Percentiles rank a stretch among this genome's conserved stretches.
phyloP scores from a whole-genome alignment of 2,888 invertebrate species.

The Stenodema calcarata region DNA sequence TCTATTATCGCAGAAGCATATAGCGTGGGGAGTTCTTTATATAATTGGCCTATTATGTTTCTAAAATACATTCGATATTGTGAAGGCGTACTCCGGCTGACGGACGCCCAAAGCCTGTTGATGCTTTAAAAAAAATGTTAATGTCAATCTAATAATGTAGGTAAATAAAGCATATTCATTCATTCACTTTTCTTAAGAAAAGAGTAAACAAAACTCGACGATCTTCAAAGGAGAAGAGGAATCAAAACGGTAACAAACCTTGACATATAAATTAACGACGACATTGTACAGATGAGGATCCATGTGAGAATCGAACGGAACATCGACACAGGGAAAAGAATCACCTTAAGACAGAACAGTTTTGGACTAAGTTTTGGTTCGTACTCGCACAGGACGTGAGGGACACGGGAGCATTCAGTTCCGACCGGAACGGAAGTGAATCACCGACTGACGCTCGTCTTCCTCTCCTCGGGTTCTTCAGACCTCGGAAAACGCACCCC shows the following conservation, averaged over 20 bases:
- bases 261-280: slow-evolving; percentile 46
- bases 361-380: background rate
- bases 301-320: slow-evolving; percentile 11
- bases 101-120: too few relatives aligned
- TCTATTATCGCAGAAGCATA: too few relatives aligned
- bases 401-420: background rate
- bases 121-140: too few relatives aligned
- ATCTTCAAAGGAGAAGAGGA: too few relatives aligned
- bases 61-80: too few relatives aligned
- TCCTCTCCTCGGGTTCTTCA: background rate
- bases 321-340: background rate
- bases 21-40: too few relatives aligned
- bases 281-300: slow-evolving; percentile 44
- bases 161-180: too few relatives aligned
- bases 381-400: background rate
- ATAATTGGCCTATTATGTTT: too few relatives aligned
- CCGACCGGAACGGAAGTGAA: slow-evolving; percentile 33
- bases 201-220: too few relatives aligned
- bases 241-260: slow-evolving; percentile 4
- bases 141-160: too few relatives aligned
- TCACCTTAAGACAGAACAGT: background rate
- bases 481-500: background rate
- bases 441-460: background rate
- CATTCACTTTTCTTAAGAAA: too few relatives aligned
- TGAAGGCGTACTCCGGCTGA: too few relatives aligned